A percentile compares a stretch with the other conserved stretches of the same genome.
phyloP scores from a whole-genome alignment of 2,113 vertebrate genomes.

The Phaethon lepturus region DNA sequence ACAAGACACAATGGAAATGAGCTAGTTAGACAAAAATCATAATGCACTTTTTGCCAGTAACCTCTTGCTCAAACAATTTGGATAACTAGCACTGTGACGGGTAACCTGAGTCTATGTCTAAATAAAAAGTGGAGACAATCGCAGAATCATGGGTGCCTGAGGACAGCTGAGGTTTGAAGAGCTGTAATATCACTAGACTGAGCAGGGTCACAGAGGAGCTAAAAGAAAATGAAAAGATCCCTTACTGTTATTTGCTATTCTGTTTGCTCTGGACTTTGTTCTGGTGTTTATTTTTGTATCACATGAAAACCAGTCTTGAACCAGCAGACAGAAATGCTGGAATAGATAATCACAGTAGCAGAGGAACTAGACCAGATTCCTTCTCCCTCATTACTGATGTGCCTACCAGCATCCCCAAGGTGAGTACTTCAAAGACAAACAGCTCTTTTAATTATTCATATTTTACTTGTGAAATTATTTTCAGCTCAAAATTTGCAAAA shows the following conservation, averaged over 20 bases:
- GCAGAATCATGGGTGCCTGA: background rate
- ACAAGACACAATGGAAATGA: constrained; percentile 1
- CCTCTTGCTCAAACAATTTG: background rate
- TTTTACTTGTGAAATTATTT: background rate
- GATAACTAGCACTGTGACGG: background rate
- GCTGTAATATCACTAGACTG: background rate
- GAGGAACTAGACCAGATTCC: background rate
- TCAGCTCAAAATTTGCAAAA: background rate
- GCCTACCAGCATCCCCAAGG: background rate
- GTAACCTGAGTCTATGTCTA: background rate
- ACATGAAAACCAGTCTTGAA: constrained; percentile 16
- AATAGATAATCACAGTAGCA: background rate
- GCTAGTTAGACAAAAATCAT: background rate
- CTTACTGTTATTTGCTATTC: constrained; percentile 6
- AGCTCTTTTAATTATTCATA: constrained; percentile 38
- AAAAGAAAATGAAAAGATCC: background rate
- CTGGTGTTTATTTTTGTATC: constrained; percentile 13
- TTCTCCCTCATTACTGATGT: constrained; percentile 7
- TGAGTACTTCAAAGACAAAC: constrained; percentile 39
- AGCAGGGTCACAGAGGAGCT: background rate
- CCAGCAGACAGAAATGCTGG: background rate
- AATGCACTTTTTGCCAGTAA: background rate
- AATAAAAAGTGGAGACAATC: background rate
- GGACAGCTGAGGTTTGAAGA: background rate
- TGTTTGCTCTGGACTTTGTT: constrained; percentile 19